Evolutionary conservation across 2,113 vertebrate genomes (phyloP).

Genomic region (Pterocles burchelli): DNA sequence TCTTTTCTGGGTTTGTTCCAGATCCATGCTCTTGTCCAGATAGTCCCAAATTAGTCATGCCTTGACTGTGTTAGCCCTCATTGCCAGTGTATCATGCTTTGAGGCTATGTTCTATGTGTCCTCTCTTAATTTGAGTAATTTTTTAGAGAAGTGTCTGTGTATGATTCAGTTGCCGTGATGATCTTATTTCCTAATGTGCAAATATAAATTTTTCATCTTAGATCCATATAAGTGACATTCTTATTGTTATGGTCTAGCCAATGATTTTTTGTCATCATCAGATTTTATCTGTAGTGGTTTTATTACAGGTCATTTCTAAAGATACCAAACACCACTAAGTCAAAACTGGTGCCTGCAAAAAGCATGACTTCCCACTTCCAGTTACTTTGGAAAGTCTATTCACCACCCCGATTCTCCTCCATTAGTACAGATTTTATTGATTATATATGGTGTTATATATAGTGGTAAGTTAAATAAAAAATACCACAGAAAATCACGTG

Average conservation of each 20-base stretch:
- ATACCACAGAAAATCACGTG: background rate
- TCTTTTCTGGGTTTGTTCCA: background rate
- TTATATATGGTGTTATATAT: background rate
- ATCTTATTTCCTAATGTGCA: background rate
- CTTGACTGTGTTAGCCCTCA: background rate
- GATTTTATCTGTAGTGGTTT: background rate
- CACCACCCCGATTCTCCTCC: background rate
- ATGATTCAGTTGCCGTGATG: background rate
- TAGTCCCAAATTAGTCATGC: background rate
- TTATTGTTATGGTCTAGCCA: background rate
- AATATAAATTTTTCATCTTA: background rate
- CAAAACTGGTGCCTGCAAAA: background rate
- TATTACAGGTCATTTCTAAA: background rate
- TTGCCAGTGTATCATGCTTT: background rate
- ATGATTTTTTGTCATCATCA: background rate
- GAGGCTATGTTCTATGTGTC: background rate
- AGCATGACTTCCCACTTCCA: background rate
- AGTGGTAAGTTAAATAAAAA: background rate
- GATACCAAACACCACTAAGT: background rate
- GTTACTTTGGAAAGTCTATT: background rate
- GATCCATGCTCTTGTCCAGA: background rate
- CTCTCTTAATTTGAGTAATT: background rate
- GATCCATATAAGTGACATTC: background rate
- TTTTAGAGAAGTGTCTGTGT: background rate
- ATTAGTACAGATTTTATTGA: background rate